These are phyloP conservation scores for Enteromius trimaculatus DNA, from an alignment of 2,797 vertebrate genomes.

Conservation along the genomic window DNA sequence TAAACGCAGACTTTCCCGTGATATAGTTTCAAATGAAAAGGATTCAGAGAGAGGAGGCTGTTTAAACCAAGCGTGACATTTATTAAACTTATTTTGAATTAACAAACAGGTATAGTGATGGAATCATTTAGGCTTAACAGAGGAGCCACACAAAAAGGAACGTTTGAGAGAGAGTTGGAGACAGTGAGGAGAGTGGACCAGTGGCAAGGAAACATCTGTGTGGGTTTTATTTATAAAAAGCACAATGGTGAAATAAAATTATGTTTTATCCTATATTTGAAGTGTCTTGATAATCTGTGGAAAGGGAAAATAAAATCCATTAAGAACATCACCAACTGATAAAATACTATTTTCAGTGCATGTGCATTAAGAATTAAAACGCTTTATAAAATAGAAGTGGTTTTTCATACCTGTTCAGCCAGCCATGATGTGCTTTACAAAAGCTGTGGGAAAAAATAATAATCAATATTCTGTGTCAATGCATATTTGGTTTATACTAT, in stretches of 20 bases:
- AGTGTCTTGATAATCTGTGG: conserved; percentile 23
- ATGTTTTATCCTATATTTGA: conserved; percentile 10
- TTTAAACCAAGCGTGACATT: conserved; percentile 56
- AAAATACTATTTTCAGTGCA: neutral
- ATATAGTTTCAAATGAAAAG: neutral
- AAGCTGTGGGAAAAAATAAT: conserved; percentile 63
- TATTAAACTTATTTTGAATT: conserved; percentile 58
- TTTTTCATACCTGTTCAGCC: conserved; percentile 65
- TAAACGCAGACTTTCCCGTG: neutral
- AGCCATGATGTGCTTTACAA: conserved; percentile 82
- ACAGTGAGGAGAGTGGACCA: conserved; percentile 46
- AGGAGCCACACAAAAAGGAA: conserved; percentile 18
- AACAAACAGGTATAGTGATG: conserved; percentile 47
- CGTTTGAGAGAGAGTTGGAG: conserved; percentile 37
- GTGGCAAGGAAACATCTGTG: conserved; percentile 56
- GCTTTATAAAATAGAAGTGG: neutral
- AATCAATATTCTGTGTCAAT: neutral
- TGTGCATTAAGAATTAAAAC: neutral
- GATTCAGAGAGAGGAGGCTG: conserved; percentile 8
- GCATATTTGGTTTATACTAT: neutral
- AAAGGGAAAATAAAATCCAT: neutral
- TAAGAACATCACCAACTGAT: neutral
- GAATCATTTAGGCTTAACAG: conserved; percentile 43
- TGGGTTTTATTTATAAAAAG: conserved; percentile 56
- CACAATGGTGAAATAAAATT: neutral